Percentiles rank a stretch among this genome's conserved stretches.
Conservation (phyloP, 2,888 invertebrate species). For the Cyclophora albipunctata region DNA sequence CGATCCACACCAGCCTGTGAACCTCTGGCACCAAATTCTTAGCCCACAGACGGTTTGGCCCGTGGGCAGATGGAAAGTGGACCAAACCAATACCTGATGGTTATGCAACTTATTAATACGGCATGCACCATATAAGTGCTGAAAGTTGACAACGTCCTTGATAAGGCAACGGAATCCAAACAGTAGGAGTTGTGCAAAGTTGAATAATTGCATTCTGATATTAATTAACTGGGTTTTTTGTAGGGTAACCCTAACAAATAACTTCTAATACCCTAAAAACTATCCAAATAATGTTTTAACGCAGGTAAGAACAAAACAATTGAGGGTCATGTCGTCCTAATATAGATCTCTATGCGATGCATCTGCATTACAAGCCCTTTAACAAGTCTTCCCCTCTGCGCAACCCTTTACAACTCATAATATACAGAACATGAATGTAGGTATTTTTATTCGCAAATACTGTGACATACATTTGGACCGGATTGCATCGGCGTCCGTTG, state of each 20-base stretch:
- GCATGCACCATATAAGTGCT: slow-evolving; percentile 52
- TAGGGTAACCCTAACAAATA: too few relatives aligned
- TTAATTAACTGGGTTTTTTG: too few relatives aligned
- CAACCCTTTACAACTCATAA: not conserved
- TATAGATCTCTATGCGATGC: not conserved
- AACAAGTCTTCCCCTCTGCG: not conserved
- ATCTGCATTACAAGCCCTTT: not conserved
- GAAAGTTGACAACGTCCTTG: slow-evolving; percentile 51
- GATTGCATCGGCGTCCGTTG: slow-evolving; percentile 9
- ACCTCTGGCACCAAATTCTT: slow-evolving; percentile 53
- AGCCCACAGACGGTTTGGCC: slow-evolving; percentile 46
- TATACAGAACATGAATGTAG: too few relatives aligned
- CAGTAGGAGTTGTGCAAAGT: slow-evolving; percentile 6
- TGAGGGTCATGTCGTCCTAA: too few relatives aligned
- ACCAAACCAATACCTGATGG: slow-evolving; percentile 38
- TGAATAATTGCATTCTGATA: not conserved
- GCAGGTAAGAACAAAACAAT: too few relatives aligned
- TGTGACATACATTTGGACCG: slow-evolving; percentile 15
- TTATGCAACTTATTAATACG: slow-evolving; percentile 59
- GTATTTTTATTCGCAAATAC: slow-evolving; percentile 1
- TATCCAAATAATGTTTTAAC: too few relatives aligned
- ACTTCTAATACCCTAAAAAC: too few relatives aligned
- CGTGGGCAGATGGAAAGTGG: slow-evolving; percentile 71
- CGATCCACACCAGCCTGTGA: slow-evolving; percentile 37
- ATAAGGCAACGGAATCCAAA: slow-evolving; percentile 28